Percentiles rank a stretch among this genome's conserved stretches.
phyloP scores from a whole-genome alignment of 2,797 vertebrate species.

The Parauchenoglanis punctatus region DNA sequence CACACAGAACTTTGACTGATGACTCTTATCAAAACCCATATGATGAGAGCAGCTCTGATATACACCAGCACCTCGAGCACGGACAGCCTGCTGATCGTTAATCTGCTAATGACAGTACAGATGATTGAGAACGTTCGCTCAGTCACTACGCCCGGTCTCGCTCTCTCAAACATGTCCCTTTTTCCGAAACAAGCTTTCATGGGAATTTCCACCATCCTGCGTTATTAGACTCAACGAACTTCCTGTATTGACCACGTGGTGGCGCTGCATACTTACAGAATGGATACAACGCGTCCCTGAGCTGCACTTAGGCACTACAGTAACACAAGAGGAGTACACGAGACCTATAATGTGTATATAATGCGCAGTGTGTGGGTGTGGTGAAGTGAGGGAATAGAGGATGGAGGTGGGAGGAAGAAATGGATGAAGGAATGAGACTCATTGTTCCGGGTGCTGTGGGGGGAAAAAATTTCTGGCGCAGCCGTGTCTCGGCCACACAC shows the following conservation, averaged over 20 bases:
- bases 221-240: not conserved
- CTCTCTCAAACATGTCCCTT: not conserved
- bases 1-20: constrained; percentile 50
- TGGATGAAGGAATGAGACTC: constrained; percentile 11
- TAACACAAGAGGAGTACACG: not conserved
- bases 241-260: constrained; percentile 42
- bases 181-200: not conserved
- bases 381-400: not conserved
- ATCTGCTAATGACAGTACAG: constrained; percentile 35
- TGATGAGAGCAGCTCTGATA: constrained; percentile 52
- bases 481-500: not conserved
- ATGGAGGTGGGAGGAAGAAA: constrained; percentile 10
- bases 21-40: constrained; percentile 55
- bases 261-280: constrained; percentile 45
- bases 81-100: constrained; percentile 29
- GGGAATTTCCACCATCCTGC: not conserved
- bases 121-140: constrained; percentile 24
- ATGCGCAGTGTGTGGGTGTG: constrained; percentile 20
- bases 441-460: constrained; percentile 14
- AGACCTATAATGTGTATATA: constrained; percentile 9
- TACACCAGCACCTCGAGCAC: constrained; percentile 37
- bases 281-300: not conserved
- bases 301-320: not conserved
- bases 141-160: not conserved
- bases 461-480: not conserved